Base-by-base conservation (phyloP, 2,113 vertebrate genomes). In the Nibea coibor region DNA sequence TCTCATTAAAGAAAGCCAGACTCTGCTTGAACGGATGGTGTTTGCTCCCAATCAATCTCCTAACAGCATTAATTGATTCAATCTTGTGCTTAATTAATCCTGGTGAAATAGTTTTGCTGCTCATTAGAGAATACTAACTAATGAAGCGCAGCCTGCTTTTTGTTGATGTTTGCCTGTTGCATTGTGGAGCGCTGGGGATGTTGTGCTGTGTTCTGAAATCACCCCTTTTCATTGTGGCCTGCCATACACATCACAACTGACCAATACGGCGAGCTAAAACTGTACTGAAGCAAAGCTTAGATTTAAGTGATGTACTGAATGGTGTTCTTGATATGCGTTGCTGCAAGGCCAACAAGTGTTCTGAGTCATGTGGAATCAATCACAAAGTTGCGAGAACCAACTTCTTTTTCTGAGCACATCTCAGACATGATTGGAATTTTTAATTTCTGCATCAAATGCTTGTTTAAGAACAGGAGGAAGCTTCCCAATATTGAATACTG, bases 21-120 rank as follows among this genome's bases (percentile, higher is more conserved):
- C 69, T 81, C 16, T 58, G 56, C 62, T 72, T 85, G 57, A 89
- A 88, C 5, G 62, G 66, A 84, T 61, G 53, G 42, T 45, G 86
- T 86, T 90, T 89, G 75, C 79, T 83, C 70, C 81, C 48, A 87
- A 92, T 94, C 92, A 88, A 91, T 93, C 83, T 89, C 72, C 68
- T 87, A 80, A 92, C 50, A 50, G 72, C 77, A 80, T 79, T 91
- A 89, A 92, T 83, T 91, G 85, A 93, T 93, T 92, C 78, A 90
- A 92, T 93, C 80, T 88, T 8, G 58, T 63, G 72, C 75, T 85
- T 90, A 94, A 94, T 93, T 89, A 91, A 91, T 93, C 82, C 87
- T 79, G 76, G 75, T 86, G 77, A 90, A 90, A 89, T 79, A 65
- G 84, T 78, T 86, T 78, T 72, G 47, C 75, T 51, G 57, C 82